phyloP scores from a whole-genome alignment of 1,140 invertebrate species.

The Glossosoma conforme region DNA sequence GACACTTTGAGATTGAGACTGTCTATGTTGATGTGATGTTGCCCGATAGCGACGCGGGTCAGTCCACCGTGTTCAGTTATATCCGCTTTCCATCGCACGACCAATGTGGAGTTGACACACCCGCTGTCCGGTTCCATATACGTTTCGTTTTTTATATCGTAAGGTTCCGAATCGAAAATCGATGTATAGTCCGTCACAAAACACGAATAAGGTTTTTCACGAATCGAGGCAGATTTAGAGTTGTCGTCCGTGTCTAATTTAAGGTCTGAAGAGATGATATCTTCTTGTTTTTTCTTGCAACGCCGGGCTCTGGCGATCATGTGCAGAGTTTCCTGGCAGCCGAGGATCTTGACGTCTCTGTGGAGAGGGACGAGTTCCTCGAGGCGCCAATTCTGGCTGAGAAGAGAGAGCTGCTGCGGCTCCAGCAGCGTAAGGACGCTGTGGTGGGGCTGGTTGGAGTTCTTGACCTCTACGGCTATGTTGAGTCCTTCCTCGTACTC shows the following conservation, averaged over 20 bases:
- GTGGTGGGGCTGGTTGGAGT: conserved; percentile 39
- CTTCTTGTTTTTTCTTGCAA: conserved; percentile 34
- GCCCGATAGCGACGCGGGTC: conserved; percentile 44
- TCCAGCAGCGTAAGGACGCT: conserved; percentile 37
- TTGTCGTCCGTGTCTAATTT: conserved; percentile 33
- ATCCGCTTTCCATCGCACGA: conserved; percentile 51
- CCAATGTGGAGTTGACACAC: conserved; percentile 46
- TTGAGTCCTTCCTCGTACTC: conserved; percentile 39
- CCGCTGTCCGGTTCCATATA: conserved; percentile 13
- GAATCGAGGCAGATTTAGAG: conserved; percentile 30
- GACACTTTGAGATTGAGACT: conserved; percentile 38
- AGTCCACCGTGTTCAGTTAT: conserved; percentile 39
- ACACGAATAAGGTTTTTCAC: conserved; percentile 39
- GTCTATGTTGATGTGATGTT: conserved; percentile 49
- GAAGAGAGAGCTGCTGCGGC: conserved; percentile 41
- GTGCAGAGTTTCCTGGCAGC: conserved; percentile 41
- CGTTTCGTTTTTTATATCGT: conserved; percentile 14
- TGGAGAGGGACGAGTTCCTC: conserved; percentile 35
- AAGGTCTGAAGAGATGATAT: conserved; percentile 37
- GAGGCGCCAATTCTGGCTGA: conserved; percentile 45
- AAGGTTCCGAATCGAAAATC: conserved; percentile 33
- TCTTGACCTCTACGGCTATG: conserved; percentile 44
- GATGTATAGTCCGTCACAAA: conserved; percentile 40
- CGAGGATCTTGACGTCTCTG: conserved; percentile 33
- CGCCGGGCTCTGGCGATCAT: conserved; percentile 40